Evolutionary conservation across 2,888 invertebrate species (phyloP).

Genomic region (Euproctis similis): DNA sequence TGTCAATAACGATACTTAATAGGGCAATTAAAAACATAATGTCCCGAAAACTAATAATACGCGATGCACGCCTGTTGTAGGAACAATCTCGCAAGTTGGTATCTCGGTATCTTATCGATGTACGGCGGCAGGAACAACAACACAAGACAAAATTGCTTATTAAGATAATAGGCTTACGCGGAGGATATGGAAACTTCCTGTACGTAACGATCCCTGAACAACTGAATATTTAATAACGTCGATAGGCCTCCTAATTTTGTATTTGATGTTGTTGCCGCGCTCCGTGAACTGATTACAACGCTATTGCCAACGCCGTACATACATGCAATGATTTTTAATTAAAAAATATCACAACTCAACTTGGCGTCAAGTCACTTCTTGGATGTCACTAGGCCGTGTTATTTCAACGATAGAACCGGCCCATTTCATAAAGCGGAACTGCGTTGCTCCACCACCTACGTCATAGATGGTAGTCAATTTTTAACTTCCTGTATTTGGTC

Average conservation of each 20-base stretch:
- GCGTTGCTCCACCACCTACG: too few relatives aligned
- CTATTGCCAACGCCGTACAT: too few relatives aligned
- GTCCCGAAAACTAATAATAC: too few relatives aligned
- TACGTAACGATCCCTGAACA: conserved; percentile 14
- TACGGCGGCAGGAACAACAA: background rate
- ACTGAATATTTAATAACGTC: conserved; percentile 23
- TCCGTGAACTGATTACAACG: conserved; percentile 2
- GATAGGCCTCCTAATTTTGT: conserved; percentile 3
- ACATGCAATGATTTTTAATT: too few relatives aligned
- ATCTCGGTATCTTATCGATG: conserved; percentile 1
- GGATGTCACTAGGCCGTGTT: too few relatives aligned
- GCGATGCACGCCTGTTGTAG: background rate
- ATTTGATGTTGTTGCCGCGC: conserved; percentile 2
- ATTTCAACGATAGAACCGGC: too few relatives aligned
- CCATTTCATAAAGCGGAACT: too few relatives aligned
- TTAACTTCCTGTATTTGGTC: too few relatives aligned
- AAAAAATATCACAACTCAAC: too few relatives aligned
- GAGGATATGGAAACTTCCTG: conserved; percentile 11
- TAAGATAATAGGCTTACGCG: conserved; percentile 19
- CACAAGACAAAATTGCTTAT: conserved; percentile 15
- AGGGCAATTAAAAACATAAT: background rate
- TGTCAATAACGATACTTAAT: too few relatives aligned
- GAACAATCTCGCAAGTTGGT: conserved; percentile 1
- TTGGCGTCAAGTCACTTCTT: too few relatives aligned
- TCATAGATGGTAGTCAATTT: too few relatives aligned